Evolutionary conservation across 2,797 vertebrate species (phyloP), one percentile per base, ranked within the genome.

Genomic region (Chanos chanos): DNA sequence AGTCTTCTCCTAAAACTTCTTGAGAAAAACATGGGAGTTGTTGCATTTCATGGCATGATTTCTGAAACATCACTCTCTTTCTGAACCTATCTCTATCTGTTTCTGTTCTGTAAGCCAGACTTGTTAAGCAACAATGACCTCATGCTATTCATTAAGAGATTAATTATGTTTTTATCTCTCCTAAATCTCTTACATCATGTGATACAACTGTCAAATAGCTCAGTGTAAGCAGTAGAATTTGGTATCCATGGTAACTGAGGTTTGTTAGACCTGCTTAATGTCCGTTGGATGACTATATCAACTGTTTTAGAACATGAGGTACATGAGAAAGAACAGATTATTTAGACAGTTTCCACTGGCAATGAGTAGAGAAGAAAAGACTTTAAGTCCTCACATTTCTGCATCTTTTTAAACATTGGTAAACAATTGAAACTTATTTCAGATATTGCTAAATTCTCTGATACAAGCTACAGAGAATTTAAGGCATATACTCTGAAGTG

Each of bases 131-230:
- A 24, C 36, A 36, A 36, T 70, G 68, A 65, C 33, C 51, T 68
- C 68, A 68, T 15, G 44, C 48, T 24, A 3, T 44, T 54, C 34
- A 24, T 49, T 24, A 13, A 62, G 27, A 41, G 52, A 53, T 40
- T 49, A 21, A 40, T 16, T 31, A 37, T 30, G 56, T 45, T 28
- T 33, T 66, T 7, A 22, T 55, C 37, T 59, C 49, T 62, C 31
- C 39, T 50, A 58, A 51, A 57, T 60, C 48, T 39, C 58, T 75
- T 47, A 69, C 43, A 55, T 71, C 65, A 62, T 58, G 27, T n/a
- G 60, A 16, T 51, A 51, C 41, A 33, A 28, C 30, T 39, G 21
- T 19, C n/a, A 68, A 61, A 41, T 61, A 57, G 52, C 37, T 57
- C 28, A 40, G 9, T 27, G n/a, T 13, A n/a, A 40, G 10, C 43